Evolutionary conservation across 2,888 invertebrate genomes (phyloP).

Genomic region (Agrilus mali): DNA sequence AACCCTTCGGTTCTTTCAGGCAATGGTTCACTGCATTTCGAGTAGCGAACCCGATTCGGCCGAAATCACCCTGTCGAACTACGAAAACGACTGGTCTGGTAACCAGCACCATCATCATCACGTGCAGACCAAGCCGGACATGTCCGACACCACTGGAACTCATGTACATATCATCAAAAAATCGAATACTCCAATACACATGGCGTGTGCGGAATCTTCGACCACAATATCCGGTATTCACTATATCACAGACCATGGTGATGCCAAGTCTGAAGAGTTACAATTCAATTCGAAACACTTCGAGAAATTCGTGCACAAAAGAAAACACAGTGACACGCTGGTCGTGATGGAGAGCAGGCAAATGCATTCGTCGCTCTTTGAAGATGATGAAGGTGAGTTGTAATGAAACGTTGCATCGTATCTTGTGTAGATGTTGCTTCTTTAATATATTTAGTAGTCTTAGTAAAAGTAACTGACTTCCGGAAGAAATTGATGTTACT

Average conservation of each 20-base stretch:
- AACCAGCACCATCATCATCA: constrained; percentile 11
- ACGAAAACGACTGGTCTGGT: constrained; percentile 28
- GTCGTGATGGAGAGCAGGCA: constrained; percentile 32
- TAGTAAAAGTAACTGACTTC: too few species aligned
- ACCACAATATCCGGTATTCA: constrained; percentile 28
- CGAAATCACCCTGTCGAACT: constrained; percentile 28
- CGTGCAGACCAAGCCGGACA: constrained; percentile 22
- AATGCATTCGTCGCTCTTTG: constrained; percentile 28
- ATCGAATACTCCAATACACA: constrained; percentile 24
- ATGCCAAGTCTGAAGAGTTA: constrained; percentile 22
- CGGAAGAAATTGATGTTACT: too few species aligned
- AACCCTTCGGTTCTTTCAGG: constrained; percentile 33
- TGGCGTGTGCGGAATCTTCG: constrained; percentile 30
- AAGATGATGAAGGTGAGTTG: constrained; percentile 29
- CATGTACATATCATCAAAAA: constrained; percentile 23
- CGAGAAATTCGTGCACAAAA: constrained; percentile 26
- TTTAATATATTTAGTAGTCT: not conserved
- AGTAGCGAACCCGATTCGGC: constrained; percentile 71
- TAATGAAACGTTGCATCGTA: not conserved
- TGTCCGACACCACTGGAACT: constrained; percentile 19
- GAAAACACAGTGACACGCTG: constrained; percentile 29
- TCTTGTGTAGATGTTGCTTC: constrained; percentile 2
- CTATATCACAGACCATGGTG: constrained; percentile 23
- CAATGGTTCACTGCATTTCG: constrained; percentile 79
- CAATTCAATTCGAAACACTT: constrained; percentile 29